Conservation (phyloP, 2,113 vertebrate species). For the Psilopogon haemacephalus region DNA sequence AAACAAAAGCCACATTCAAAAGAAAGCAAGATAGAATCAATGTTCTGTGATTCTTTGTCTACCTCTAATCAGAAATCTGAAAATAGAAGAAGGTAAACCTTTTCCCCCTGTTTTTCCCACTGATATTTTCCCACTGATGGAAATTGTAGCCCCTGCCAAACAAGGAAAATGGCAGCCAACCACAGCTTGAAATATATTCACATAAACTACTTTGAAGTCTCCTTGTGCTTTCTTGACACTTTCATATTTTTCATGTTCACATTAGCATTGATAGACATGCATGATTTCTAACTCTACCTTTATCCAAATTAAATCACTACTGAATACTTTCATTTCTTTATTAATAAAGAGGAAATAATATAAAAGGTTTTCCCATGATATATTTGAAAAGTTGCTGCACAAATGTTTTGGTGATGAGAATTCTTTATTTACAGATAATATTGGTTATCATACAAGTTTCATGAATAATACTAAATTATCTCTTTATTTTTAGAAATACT, state of each 20-base stretch:
- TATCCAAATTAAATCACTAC: neutral
- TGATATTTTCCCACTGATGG: neutral
- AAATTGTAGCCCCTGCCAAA: neutral
- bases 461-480: neutral
- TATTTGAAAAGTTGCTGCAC: neutral
- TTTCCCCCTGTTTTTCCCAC: neutral
- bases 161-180: neutral
- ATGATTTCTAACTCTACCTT: neutral
- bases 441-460: neutral
- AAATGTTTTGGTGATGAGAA: neutral
- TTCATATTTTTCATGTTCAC: neutral
- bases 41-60: slow-evolving; percentile 86
- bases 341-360: neutral
- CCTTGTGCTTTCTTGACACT: neutral
- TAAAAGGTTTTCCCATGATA: neutral
- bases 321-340: neutral
- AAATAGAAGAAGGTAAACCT: slow-evolving; percentile 66
- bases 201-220: neutral
- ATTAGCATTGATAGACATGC: neutral
- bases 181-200: neutral
- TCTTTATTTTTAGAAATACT: slow-evolving; percentile 65
- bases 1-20: slow-evolving; percentile 32
- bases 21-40: slow-evolving; percentile 74
- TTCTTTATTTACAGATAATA: neutral
- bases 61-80: slow-evolving; percentile 52